Conservation (phyloP, 1,140 invertebrate species). For the Drosophila littoralis region DNA sequence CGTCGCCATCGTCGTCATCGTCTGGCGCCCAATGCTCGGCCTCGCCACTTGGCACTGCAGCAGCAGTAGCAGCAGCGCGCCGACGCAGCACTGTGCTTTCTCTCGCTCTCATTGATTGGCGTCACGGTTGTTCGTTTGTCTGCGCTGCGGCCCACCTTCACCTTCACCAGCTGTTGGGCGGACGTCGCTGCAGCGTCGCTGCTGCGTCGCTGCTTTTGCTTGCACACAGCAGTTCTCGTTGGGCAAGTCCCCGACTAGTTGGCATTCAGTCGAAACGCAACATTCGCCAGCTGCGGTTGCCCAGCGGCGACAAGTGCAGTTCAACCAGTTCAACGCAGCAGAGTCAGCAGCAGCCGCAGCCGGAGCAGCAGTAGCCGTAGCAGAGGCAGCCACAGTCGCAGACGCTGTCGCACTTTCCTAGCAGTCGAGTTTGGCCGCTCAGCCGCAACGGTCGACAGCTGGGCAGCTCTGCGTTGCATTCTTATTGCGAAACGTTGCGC, state of each 20-base stretch:
- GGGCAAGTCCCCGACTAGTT: constrained; percentile 74
- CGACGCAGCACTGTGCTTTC: constrained; percentile 38
- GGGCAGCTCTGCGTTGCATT: constrained; percentile 2
- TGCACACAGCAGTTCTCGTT: constrained; percentile 82
- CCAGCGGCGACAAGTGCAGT: constrained; percentile 49
- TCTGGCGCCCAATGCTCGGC: constrained; percentile 56
- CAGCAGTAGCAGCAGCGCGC: constrained; percentile 34
- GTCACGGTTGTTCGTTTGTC: constrained; percentile 18
- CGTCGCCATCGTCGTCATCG: constrained; percentile 55
- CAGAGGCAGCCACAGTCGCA: constrained; percentile 26
- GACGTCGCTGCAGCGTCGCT: background rate
- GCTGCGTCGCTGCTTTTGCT: constrained; percentile 16
- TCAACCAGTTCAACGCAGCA: constrained; percentile 32
- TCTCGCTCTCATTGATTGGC: constrained; percentile 57
- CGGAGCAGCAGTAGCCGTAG: constrained; percentile 14
- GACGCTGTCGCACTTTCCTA: constrained; percentile 18
- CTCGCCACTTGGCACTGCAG: constrained; percentile 10
- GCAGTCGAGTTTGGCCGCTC: constrained; percentile 59
- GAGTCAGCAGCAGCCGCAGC: constrained; percentile 25
- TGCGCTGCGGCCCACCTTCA: constrained; percentile 52
- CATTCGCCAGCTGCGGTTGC: constrained; percentile 77
- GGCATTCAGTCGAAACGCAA: constrained; percentile 80
- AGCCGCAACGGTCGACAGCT: constrained; percentile 53
- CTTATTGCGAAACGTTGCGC: constrained; percentile 46
- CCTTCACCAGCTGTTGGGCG: constrained; percentile 50